Evolutionary conservation across 1,140 invertebrate species (phyloP).

Genomic region (Pseudomyrmex gracilis): DNA sequence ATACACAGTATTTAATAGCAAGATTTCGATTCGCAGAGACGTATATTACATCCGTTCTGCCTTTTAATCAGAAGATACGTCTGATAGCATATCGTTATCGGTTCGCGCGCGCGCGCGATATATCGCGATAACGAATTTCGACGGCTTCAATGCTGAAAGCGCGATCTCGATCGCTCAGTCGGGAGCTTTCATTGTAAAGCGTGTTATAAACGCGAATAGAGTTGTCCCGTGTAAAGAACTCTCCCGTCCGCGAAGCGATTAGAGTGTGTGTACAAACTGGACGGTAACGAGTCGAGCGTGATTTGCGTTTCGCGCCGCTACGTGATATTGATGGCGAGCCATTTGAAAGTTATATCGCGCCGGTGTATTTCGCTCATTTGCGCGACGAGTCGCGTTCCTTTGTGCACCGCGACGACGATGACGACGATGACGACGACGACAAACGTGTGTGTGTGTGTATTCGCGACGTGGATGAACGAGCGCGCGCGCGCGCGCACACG

Average conservation of each 20-base stretch:
- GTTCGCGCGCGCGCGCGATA: too few species aligned
- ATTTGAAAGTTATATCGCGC: slow-evolving; percentile 38
- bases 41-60: not conserved
- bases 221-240: slow-evolving; percentile 27
- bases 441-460: not conserved
- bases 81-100: too few species aligned
- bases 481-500: slow-evolving; percentile 12
- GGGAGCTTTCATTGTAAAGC: not conserved
- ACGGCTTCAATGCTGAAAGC: not conserved
- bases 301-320: slow-evolving; percentile 24
- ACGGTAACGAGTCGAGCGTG: slow-evolving; percentile 26
- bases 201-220: slow-evolving; percentile 8
- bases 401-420: not conserved
- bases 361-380: slow-evolving; percentile 35
- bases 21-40: not conserved
- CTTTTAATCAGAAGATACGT: not conserved
- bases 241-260: slow-evolving; percentile 15
- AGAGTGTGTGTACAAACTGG: slow-evolving; percentile 1
- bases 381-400: slow-evolving; percentile 43
- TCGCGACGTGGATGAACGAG: slow-evolving; percentile 34
- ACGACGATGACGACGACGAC: too few species aligned
- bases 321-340: slow-evolving; percentile 33
- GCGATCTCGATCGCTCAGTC: not conserved
- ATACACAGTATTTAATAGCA: not conserved
- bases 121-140: slow-evolving; percentile 5